Base-by-base conservation (phyloP, 2,888 invertebrate genomes). In the Ommatoiulus sabulosus region DNA sequence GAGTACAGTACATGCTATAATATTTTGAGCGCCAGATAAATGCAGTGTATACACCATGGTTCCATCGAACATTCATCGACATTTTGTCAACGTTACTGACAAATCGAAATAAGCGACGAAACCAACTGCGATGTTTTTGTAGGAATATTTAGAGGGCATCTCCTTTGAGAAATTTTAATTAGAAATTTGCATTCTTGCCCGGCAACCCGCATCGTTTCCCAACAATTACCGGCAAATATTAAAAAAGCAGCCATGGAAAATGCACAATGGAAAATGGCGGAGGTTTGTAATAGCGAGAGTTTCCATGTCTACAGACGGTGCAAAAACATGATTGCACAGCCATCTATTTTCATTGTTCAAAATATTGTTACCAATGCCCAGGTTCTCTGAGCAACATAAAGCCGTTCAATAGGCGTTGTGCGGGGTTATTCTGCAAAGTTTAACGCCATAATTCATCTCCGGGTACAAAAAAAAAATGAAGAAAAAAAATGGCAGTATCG, bases 301-400 rank as follows among this genome's bases (percentile, higher is more conserved):
- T n/a, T n/a, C 63, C 63, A 63, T 63, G 63, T n/a, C 63, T 63
- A 63, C 63, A 63, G 63, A 63, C n/a, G 63, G n/a, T 63, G 63
- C 3, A 63, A 63, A 63, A 63, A 63, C 63, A 17, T 63, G 63
- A 63, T 63, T 63, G n/a, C 20, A 17, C 17, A 63, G 63, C 63
- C 20, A 63, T 63, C 63, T 7, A 63, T 3, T n/a, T n/a, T n/a
- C 63, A 63, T 63, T 63, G 63, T 63, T n/a, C 63, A 63, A 63
- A 20, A 63, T n/a, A 63, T 63, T 63, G 63, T 63, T 63, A 63
- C 63, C 63, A 63, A n/a, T 63, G 63, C n/a, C 63, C 20, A 12
- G 63, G 4, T 7, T n/a, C 63, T n/a, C 63, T 17, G 10, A 63
- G n/a, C 3, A 63, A 63, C 63, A 7, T 52, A 63, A 63, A 63